Evolutionary conservation across 1,140 invertebrate genomes (phyloP), one percentile per base, ranked within the genome.

Genomic region (Drosophila eugracilis): DNA sequence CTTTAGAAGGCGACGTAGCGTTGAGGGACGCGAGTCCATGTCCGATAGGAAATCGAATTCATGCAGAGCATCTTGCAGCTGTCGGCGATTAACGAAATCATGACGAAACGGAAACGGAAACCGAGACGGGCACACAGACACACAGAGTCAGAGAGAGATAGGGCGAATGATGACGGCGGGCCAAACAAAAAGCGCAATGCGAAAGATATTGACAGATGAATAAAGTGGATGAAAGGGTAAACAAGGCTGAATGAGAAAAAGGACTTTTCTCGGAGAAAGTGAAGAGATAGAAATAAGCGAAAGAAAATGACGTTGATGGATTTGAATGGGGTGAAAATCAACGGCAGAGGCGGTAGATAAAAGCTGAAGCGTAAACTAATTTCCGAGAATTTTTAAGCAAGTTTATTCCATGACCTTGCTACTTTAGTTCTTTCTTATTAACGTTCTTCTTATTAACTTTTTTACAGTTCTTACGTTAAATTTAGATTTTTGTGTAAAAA

Each of bases 21-120:
- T 91, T 34, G 75, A 78, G 28, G 86, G 86, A 59, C 84, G 66
- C 34, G 89, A 91, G 58, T 91, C 91, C 89, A 92, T 55, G 45
- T 89, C 85, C 76, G 96, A 94, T 92, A 97, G 94, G 93, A 97
- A 97, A 93, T 97, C 96, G 94, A 97, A 97, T 92, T 96, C 95
- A 90, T 94, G 94, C 92, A 96, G 93, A 91, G 95, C 96, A 92
- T 94, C 96, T 93, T 97, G 95, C 90, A 96, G 94, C 94, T 96
- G 93, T 92, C 94, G 93, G 91, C 63, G 69, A 70, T 78, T 91
- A 88, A 75, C 58, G 70, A 52, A 66, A 77, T 65, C 69, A 88
- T 67, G 65, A 58, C 74, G 47, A 67, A 54, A 58, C 66, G 59
- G 39, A 72, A 49, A 78, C 59, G 53, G 32, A 54, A 65, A 63